Base-by-base conservation (phyloP, 2,888 invertebrate species). In the Sinopyrophorus schimmeli region DNA sequence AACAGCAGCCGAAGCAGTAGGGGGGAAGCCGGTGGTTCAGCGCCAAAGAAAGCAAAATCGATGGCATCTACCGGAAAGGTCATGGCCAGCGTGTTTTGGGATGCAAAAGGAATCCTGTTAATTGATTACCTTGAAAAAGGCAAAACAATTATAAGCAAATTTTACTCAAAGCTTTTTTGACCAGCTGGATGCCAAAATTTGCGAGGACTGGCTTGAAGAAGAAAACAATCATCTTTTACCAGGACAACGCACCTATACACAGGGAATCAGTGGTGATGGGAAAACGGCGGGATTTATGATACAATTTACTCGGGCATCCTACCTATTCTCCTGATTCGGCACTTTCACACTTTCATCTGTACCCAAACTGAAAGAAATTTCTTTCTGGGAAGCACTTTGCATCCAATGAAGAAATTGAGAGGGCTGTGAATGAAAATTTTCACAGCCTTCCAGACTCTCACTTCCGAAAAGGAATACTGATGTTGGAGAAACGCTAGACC, bases 11-110 rank as follows among this genome's bases (percentile, higher is more conserved):
- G n/a, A n/a, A n/a, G n/a, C n/a, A n/a, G n/a, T n/a, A n/a, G 10
- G 11, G 34, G 23, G 23, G 35, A 38, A 39, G 37, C 20, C 26
- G 53, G 47, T 26, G 41, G 50, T 16, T 34, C 26, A n/a, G 55
- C 51, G 32, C 57, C 55, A 48, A 54, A 57, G 50, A 54, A 55
- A 27, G 44, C 50, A 18, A 57, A 55, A 47, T 34, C 44, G n/a
- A 31, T 41, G 7, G 11, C 5, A 28, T 57, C 53, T 12, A 49
- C 55, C 15, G 54, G 49, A 31, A 57, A 59, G 41, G 41, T 55
- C 15, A 54, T 59, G 55, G 52, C 52, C 34, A 50, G 32, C 3
- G 44, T 57, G 34, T 59, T 61, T 50, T 58, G 54, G 59, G 51
- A 58, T 49, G 16, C 54, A 26, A 47, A 47, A 16, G 47, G 55